A percentile compares a stretch with the other conserved stretches of the same genome.
Evolutionary conservation across 2,797 vertebrate species (phyloP).

Genomic region (Tenualosa ilisha): DNA sequence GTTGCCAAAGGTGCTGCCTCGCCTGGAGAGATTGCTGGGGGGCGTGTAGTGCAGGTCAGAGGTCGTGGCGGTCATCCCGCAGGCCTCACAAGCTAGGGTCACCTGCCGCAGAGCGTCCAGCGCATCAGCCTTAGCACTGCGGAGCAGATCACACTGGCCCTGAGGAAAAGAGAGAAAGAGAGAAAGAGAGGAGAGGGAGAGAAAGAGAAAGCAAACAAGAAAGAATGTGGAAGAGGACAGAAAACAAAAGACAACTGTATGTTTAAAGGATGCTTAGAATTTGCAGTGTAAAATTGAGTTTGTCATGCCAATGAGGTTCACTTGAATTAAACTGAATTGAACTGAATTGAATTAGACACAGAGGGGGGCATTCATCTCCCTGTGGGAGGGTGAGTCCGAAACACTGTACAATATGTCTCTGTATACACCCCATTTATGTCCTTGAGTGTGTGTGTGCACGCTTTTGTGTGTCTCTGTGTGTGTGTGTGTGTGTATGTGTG

Average conservation of each 20-base stretch:
- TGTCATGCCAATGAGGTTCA: background rate
- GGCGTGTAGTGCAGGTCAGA: constrained; percentile 71
- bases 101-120: constrained; percentile 93
- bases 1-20: constrained; percentile 76
- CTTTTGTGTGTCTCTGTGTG: background rate
- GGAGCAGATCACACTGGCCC: constrained; percentile 93
- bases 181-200: background rate
- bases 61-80: constrained; percentile 78
- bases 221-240: background rate
- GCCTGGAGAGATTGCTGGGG: constrained; percentile 59
- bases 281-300: constrained; percentile 11
- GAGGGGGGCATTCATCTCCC: background rate
- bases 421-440: background rate
- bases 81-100: constrained; percentile 89
- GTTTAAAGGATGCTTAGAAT: background rate
- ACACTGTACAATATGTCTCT: background rate
- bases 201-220: background rate
- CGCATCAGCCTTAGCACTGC: constrained; percentile 88
- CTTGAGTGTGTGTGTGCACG: background rate
- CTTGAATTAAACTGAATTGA: background rate
- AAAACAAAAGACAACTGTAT: background rate
- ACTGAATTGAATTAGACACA: background rate
- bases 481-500: background rate
- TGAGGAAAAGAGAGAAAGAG: constrained; percentile 55
- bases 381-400: background rate